Percentiles rank a stretch among this genome's conserved stretches.
Conservation (phyloP, 2,888 invertebrate species). For the Hoplodrina ambigua region DNA sequence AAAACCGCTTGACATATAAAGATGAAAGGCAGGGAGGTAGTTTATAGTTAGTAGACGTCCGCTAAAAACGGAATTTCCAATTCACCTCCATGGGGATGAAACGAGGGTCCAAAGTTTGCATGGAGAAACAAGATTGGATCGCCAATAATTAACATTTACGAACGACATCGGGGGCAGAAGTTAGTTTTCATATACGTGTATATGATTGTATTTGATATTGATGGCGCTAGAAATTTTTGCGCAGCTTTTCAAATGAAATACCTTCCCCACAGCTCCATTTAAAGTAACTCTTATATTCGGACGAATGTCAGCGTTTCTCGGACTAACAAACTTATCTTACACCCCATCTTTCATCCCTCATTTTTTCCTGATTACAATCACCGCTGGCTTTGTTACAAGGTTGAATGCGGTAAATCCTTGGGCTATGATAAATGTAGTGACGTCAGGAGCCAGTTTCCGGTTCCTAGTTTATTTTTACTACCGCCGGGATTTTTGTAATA, state of each 20-base stretch:
- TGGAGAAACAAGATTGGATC: too few relatives aligned
- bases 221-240: too few relatives aligned
- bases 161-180: too few relatives aligned
- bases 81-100: too few relatives aligned
- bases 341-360: constrained; percentile 57
- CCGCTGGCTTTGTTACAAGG: constrained; percentile 49
- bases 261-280: constrained; percentile 6
- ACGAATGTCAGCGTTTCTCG: constrained; percentile 37
- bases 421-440: constrained; percentile 55
- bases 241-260: background rate
- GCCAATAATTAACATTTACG: too few relatives aligned
- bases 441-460: constrained; percentile 35
- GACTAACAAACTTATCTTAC: constrained; percentile 40
- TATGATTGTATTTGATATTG: too few relatives aligned
- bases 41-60: too few relatives aligned
- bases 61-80: too few relatives aligned
- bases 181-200: too few relatives aligned
- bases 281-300: constrained; percentile 19
- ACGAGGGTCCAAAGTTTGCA: too few relatives aligned
- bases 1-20: too few relatives aligned
- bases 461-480: constrained; percentile 37
- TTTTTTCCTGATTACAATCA: constrained; percentile 60
- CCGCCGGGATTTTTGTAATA: constrained; percentile 14
- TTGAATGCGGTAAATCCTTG: constrained; percentile 45
- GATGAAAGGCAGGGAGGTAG: too few relatives aligned